Conservation (phyloP, 2,113 vertebrate genomes). For the Menura novaehollandiae region DNA sequence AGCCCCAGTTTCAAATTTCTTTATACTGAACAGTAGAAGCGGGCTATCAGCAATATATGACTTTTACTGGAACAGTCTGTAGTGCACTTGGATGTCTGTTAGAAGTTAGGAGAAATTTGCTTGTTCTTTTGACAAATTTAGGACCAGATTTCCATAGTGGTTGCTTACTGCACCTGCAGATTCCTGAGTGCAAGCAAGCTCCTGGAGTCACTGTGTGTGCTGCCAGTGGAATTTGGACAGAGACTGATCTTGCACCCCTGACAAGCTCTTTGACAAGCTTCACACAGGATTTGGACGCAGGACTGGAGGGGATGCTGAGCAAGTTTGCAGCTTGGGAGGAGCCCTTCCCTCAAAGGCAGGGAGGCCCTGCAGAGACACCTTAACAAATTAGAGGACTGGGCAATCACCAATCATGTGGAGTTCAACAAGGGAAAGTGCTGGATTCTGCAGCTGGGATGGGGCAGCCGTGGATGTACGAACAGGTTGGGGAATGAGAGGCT, state of each 20-base stretch:
- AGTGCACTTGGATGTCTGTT: background rate
- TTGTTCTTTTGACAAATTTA: background rate
- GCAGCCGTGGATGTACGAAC: accelerated
- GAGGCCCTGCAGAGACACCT: background rate
- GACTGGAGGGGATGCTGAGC: background rate
- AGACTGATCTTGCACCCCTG: background rate
- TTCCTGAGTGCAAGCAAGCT: background rate
- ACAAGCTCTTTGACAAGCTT: background rate
- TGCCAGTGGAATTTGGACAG: background rate
- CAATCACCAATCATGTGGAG: background rate
- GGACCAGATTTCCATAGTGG: background rate
- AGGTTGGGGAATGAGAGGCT: background rate
- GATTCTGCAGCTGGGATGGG: background rate
- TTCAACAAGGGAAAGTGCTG: background rate
- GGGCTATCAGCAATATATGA: background rate
- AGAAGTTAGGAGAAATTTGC: background rate
- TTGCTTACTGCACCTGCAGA: background rate
- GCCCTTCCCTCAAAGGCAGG: background rate
- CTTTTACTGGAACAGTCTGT: background rate
- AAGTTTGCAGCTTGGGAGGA: background rate
- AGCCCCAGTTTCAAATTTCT: background rate
- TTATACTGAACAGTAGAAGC: background rate
- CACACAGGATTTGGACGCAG: background rate
- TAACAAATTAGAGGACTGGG: background rate
- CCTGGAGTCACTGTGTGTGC: background rate